These are phyloP conservation scores for Sander lucioperca DNA, from an alignment of 2,113 vertebrate species.

Conservation along the genomic window DNA sequence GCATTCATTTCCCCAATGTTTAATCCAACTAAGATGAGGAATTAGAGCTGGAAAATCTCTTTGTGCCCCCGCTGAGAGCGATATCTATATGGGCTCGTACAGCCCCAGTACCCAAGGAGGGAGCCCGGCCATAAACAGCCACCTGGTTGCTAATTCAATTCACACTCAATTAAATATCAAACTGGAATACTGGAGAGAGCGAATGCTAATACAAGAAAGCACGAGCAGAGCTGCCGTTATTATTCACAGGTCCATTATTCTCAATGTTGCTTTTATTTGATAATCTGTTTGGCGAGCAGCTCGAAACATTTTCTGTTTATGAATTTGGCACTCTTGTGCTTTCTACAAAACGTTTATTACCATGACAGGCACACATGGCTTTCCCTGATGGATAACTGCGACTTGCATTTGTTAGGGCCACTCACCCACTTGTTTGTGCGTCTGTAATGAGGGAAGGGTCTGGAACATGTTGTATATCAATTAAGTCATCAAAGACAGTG, in stretches of 20 bases:
- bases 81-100: conserved; percentile 59
- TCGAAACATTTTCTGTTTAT: conserved; percentile 63
- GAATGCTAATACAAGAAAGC: conserved; percentile 48
- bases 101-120: conserved; percentile 42
- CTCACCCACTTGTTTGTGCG: conserved; percentile 69
- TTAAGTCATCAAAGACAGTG: conserved; percentile 79
- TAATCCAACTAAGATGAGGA: conserved; percentile 75
- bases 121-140: conserved; percentile 69
- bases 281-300: conserved; percentile 62
- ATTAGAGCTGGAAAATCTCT: conserved; percentile 69
- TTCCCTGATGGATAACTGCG: conserved; percentile 50
- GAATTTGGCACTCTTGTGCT: conserved; percentile 67
- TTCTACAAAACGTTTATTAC: conserved; percentile 65
- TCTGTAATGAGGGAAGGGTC: conserved; percentile 64
- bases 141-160: conserved; percentile 70
- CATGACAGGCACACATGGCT: conserved; percentile 64
- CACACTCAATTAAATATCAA: conserved; percentile 71
- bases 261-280: conserved; percentile 65
- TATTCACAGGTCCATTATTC: conserved; percentile 67
- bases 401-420: conserved; percentile 53
- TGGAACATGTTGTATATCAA: conserved; percentile 82
- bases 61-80: conserved; percentile 58
- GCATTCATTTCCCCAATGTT: conserved; percentile 73
- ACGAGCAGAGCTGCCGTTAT: conserved; percentile 62
- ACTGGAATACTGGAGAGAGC: conserved; percentile 49